Conservation (phyloP, 2,888 invertebrate genomes). For the Apeira syringaria region DNA sequence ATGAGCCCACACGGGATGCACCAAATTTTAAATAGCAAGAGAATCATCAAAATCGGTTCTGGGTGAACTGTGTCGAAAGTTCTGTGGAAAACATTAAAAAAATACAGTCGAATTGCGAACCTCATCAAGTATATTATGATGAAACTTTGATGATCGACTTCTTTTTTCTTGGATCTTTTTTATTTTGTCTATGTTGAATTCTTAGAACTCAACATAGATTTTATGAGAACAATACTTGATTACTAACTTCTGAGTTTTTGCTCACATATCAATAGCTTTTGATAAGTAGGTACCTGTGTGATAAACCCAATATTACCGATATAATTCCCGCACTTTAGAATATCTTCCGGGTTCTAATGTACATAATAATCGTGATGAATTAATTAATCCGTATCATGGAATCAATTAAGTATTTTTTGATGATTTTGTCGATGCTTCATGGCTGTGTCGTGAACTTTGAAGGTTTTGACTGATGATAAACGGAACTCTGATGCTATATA, state of each 20-base stretch:
- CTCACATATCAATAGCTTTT: slow-evolving; percentile 1
- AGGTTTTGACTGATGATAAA: slow-evolving; percentile 40
- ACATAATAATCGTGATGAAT: slow-evolving; percentile 32
- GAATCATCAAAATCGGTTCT: too few species aligned
- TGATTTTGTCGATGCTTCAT: slow-evolving; percentile 43
- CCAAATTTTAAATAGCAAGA: too few species aligned
- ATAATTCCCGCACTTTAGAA: slow-evolving; percentile 10
- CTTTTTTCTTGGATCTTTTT: too few species aligned
- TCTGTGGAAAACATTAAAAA: too few species aligned
- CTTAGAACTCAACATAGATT: neutral
- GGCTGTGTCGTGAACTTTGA: slow-evolving; percentile 45
- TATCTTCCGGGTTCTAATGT: slow-evolving; percentile 34
- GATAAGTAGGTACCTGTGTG: slow-evolving; percentile 6
- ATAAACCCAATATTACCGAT: slow-evolving; percentile 9
- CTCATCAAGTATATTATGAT: too few species aligned
- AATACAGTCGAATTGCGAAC: too few species aligned
- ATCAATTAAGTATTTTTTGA: slow-evolving; percentile 57
- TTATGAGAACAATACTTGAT: slow-evolving; percentile 8
- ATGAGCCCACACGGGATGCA: too few species aligned
- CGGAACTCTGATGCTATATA: slow-evolving; percentile 44
- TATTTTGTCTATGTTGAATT: too few species aligned
- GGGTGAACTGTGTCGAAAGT: too few species aligned
- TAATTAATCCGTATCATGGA: slow-evolving; percentile 48
- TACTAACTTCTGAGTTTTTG: slow-evolving; percentile 10
- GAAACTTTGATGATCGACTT: too few species aligned